These are phyloP conservation scores for Otolemur crassicaudatus DNA, from an alignment of 2,797 vertebrate species.

Conservation along the genomic window DNA sequence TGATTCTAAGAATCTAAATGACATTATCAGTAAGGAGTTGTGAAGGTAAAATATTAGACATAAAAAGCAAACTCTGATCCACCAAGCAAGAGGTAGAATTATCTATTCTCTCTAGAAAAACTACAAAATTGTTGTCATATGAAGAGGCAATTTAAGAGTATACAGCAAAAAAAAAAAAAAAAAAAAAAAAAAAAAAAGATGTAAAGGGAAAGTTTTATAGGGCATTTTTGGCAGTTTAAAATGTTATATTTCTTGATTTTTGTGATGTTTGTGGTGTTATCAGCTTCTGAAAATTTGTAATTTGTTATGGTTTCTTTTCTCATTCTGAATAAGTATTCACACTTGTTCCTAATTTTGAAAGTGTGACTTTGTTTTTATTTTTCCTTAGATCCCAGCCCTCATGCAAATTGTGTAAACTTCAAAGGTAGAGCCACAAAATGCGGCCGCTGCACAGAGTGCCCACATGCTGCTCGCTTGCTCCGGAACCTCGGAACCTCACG, in stretches of 20 bases:
- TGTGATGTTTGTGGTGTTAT: background rate
- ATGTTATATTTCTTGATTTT: slow-evolving; percentile 13
- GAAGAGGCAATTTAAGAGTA: background rate
- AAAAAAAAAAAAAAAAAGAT: background rate
- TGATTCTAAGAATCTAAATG: background rate
- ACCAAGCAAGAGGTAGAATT: slow-evolving; percentile 1
- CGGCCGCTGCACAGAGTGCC: background rate
- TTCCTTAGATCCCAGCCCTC: background rate
- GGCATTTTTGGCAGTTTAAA: background rate
- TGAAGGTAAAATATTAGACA: background rate
- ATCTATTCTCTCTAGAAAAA: background rate
- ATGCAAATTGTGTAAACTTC: background rate
- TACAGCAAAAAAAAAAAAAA: background rate
- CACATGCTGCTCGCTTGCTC: background rate
- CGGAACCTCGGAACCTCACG: background rate
- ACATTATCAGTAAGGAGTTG: background rate
- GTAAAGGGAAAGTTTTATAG: background rate
- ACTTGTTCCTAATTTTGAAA: slow-evolving; percentile 32
- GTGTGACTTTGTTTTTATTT: background rate
- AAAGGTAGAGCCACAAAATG: background rate
- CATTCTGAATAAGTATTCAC: background rate
- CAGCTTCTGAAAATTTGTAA: background rate
- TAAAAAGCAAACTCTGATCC: background rate
- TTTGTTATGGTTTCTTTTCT: slow-evolving; percentile 14
- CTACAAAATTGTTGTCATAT: background rate